phyloP scores from a whole-genome alignment of 92 coral and sea anemone genomes.

The Epizoanthus scotinus region DNA sequence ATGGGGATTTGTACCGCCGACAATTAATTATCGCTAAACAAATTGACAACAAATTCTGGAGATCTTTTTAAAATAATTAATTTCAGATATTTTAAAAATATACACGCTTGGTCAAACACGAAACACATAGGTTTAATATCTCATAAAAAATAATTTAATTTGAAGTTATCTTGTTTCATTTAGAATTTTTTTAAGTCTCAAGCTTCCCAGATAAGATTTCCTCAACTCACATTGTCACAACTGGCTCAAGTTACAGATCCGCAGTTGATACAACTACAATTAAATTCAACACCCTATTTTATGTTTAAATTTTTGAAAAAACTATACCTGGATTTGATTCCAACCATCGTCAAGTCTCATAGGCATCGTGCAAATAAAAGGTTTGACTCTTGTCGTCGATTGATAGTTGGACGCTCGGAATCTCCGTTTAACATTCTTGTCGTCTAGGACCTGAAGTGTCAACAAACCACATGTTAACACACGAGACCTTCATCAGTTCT shows the following conservation, averaged over 20 bases:
- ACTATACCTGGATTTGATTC: slow-evolving; percentile 96
- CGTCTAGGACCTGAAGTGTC: slow-evolving; percentile 99
- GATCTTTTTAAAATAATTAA: background rate
- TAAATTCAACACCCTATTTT: slow-evolving; percentile 25
- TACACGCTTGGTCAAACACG: too few species aligned
- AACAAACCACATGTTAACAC: slow-evolving; percentile 60
- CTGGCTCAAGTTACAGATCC: background rate
- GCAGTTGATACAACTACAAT: background rate
- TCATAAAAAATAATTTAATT: background rate
- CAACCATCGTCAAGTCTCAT: slow-evolving; percentile 99
- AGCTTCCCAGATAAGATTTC: slow-evolving; percentile 13
- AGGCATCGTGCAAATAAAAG: slow-evolving; percentile 99
- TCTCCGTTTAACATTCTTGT: slow-evolving; percentile 97
- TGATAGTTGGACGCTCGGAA: slow-evolving; percentile 99
- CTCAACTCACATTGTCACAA: too few species aligned
- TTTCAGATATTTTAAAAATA: too few species aligned
- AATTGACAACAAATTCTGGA: background rate
- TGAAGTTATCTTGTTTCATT: background rate
- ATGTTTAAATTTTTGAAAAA: background rate
- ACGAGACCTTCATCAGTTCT: background rate
- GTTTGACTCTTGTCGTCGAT: slow-evolving; percentile 97
- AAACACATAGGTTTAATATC: background rate
- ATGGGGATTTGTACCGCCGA: background rate
- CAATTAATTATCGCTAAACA: background rate
- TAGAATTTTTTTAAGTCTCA: slow-evolving; percentile 12